These are phyloP conservation scores for Drosophila testacea DNA, from an alignment of 2,888 invertebrate genomes.

Conservation along the genomic window DNA sequence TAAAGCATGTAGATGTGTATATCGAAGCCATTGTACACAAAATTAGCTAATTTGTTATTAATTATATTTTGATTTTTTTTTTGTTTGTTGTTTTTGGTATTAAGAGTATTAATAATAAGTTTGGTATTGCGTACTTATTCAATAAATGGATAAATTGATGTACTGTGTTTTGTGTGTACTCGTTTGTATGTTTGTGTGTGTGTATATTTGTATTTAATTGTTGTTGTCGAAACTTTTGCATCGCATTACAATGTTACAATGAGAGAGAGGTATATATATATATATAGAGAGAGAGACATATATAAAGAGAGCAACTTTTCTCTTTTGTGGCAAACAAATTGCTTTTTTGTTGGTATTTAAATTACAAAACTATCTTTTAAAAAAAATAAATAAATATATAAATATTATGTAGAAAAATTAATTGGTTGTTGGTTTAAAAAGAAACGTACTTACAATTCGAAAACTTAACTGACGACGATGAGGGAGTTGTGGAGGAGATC, in stretches of 20 bases:
- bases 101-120: conserved; percentile 70
- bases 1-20: conserved; percentile 49
- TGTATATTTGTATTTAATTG: conserved; percentile 25
- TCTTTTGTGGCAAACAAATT: conserved; percentile 53
- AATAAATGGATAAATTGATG: conserved; percentile 64
- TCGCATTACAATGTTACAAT: conserved; percentile 82
- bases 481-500: conserved; percentile 50
- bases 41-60: conserved; percentile 78
- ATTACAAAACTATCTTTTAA: conserved; percentile 42
- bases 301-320: conserved; percentile 51
- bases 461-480: conserved; percentile 78
- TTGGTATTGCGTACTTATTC: conserved; percentile 63
- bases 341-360: conserved; percentile 25
- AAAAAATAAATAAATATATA: conserved; percentile 36
- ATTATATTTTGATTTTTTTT: conserved; percentile 55
- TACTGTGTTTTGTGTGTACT: conserved; percentile 32
- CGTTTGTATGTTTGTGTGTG: conserved; percentile 19
- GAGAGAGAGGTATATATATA: conserved; percentile 43
- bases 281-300: conserved; percentile 38
- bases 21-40: conserved; percentile 80
- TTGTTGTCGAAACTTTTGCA: conserved; percentile 71
- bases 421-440: conserved; percentile 62
- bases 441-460: conserved; percentile 84
- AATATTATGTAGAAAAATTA: conserved; percentile 62
- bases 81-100: conserved; percentile 49